These are phyloP conservation scores for Ceratina australensis DNA, from an alignment of 1,140 invertebrate species.

Conservation along the genomic window DNA sequence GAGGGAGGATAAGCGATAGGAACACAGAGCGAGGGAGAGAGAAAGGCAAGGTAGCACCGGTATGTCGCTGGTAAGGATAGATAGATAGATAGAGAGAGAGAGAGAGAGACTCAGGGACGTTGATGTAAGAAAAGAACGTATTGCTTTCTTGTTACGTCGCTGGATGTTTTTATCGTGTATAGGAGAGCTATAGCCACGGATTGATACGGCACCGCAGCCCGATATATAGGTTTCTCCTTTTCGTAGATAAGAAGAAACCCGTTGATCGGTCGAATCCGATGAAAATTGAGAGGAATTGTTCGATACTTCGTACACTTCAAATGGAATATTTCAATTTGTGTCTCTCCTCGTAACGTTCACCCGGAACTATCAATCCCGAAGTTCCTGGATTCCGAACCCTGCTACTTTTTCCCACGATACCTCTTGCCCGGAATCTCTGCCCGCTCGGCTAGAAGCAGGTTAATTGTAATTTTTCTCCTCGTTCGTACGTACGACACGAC, in stretches of 20 bases:
- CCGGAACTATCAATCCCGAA: conserved; percentile 8
- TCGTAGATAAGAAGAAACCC: conserved; percentile 28
- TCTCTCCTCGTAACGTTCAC: not conserved
- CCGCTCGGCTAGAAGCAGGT: not conserved
- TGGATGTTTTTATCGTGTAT: conserved; percentile 50
- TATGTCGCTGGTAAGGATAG: not conserved
- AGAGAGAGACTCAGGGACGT: conserved; percentile 10
- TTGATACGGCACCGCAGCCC: conserved; percentile 24
- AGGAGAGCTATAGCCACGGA: not conserved
- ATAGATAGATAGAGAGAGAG: conserved; percentile 1
- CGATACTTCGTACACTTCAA: not conserved
- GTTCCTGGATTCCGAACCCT: not conserved
- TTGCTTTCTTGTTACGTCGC: conserved; percentile 46
- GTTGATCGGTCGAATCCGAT: conserved; percentile 29
- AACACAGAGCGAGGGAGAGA: no score
- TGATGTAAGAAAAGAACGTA: conserved; percentile 54
- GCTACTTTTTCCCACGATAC: not conserved
- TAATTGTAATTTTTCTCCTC: conserved; percentile 26
- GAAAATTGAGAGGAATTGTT: conserved; percentile 35
- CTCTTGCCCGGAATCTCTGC: not conserved
- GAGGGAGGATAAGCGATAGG: no score
- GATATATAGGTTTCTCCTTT: conserved; percentile 11
- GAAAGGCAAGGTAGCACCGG: no score
- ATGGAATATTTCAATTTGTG: conserved; percentile 31
- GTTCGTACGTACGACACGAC: not conserved